Evolutionary conservation across 1,140 invertebrate genomes (phyloP).

Genomic region (Drosophila varians): DNA sequence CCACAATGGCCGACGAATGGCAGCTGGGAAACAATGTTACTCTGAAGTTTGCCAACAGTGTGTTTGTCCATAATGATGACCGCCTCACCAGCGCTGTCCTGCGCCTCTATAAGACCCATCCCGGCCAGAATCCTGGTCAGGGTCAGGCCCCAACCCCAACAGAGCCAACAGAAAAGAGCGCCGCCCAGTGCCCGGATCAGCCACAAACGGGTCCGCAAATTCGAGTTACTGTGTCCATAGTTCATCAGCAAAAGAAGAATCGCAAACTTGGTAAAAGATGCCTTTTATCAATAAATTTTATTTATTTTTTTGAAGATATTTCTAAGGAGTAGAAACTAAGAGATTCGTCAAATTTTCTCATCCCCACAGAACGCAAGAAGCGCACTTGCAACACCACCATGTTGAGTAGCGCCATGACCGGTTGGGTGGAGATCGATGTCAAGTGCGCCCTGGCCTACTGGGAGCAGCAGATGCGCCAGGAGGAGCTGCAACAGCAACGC

Average conservation of each 20-base stretch:
- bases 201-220: conserved; percentile 63
- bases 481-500: conserved; percentile 25
- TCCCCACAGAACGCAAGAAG: conserved; percentile 72
- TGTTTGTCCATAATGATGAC: conserved; percentile 52
- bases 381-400: conserved; percentile 80
- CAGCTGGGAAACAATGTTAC: conserved; percentile 64
- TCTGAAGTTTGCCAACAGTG: conserved; percentile 61
- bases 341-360: too few relatives aligned
- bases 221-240: conserved; percentile 75
- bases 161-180: conserved; percentile 15
- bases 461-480: conserved; percentile 60
- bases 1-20: conserved; percentile 57
- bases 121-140: conserved; percentile 40
- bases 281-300: too few relatives aligned
- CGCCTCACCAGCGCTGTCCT: conserved; percentile 68
- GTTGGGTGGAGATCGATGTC: conserved; percentile 82
- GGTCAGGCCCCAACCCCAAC: background rate
- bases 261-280: conserved; percentile 55
- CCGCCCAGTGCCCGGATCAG: conserved; percentile 45
- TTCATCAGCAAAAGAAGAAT: conserved; percentile 76
- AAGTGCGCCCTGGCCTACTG: conserved; percentile 76
- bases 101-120: conserved; percentile 73
- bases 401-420: conserved; percentile 64
- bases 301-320: too few relatives aligned
- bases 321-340: too few relatives aligned